phyloP scores from a whole-genome alignment of 2,797 vertebrate species.

The Champsocephalus gunnari region DNA sequence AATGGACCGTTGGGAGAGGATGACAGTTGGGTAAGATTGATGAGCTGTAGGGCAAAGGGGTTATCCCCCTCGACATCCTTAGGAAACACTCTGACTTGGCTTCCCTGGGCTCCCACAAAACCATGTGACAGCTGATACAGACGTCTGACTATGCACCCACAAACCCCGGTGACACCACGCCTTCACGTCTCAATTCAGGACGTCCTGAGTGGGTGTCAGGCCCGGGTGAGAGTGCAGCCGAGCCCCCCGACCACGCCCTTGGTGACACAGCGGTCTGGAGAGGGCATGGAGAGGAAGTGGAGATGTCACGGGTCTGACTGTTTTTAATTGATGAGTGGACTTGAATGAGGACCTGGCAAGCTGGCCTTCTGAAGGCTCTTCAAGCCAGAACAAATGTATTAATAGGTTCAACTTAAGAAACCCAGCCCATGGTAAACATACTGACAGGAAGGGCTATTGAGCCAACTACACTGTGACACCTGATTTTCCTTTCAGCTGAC shows the following conservation, averaged over 20 bases:
- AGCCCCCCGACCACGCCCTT: conserved; percentile 62
- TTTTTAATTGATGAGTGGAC: conserved; percentile 71
- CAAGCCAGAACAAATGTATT: conserved; percentile 62
- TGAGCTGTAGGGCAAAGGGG: conserved; percentile 78
- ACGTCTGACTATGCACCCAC: conserved; percentile 47
- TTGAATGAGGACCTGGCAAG: conserved; percentile 64
- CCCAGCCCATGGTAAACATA: conserved; percentile 57
- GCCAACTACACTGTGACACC: conserved; percentile 50
- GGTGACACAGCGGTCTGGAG: conserved; percentile 65
- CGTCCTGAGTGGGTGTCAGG: conserved; percentile 42
- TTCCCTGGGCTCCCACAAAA: conserved; percentile 75
- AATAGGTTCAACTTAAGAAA: conserved; percentile 62
- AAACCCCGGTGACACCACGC: conserved; percentile 54
- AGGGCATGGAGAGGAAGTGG: conserved; percentile 78
- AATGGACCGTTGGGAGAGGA: conserved; percentile 58
- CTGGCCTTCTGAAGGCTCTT: conserved; percentile 55
- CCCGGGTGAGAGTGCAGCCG: background rate
- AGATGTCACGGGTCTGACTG: conserved; percentile 66
- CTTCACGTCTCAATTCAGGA: conserved; percentile 73
- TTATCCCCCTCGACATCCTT: conserved; percentile 73
- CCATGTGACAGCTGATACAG: conserved; percentile 67
- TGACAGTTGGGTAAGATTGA: conserved; percentile 80
- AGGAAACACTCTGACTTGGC: conserved; percentile 78
- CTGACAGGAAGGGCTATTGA: conserved; percentile 48
- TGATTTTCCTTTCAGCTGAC: conserved; percentile 37